A percentile compares a stretch with the other conserved stretches of the same genome.
These are phyloP conservation scores for Anguilla obscura DNA, from an alignment of 2,797 vertebrate genomes.

Conservation along the genomic window DNA sequence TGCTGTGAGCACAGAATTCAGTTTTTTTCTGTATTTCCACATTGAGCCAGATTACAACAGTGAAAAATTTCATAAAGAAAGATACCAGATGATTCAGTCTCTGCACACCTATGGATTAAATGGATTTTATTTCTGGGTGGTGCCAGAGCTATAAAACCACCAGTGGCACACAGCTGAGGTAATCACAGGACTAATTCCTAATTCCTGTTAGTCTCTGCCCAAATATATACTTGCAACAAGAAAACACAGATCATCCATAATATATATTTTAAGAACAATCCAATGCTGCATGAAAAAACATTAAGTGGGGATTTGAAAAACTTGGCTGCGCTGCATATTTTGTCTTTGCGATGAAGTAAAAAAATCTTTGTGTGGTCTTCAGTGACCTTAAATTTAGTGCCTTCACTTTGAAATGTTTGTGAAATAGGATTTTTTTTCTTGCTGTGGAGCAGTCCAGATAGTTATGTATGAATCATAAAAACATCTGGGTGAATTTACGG, in stretches of 20 bases:
- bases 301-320: not conserved
- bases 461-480: not conserved
- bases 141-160: not conserved
- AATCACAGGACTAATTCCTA: conserved; percentile 9
- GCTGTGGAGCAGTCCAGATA: too few species aligned
- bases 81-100: too few species aligned
- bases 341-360: not conserved
- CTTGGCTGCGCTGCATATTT: not conserved
- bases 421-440: not conserved
- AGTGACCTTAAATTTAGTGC: not conserved
- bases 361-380: not conserved
- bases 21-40: not conserved
- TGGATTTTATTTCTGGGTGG: conserved; percentile 23
- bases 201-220: conserved; percentile 24
- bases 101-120: not conserved
- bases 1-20: not conserved
- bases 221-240: conserved; percentile 27
- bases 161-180: not conserved
- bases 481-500: not conserved
- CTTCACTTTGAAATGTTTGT: not conserved
- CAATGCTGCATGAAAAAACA: not conserved
- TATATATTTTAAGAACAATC: not conserved
- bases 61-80: not conserved
- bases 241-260: conserved; percentile 13
- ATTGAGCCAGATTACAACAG: not conserved